phyloP scores from a whole-genome alignment of 2,113 vertebrate genomes.

The Ceuthmochares aereus region DNA sequence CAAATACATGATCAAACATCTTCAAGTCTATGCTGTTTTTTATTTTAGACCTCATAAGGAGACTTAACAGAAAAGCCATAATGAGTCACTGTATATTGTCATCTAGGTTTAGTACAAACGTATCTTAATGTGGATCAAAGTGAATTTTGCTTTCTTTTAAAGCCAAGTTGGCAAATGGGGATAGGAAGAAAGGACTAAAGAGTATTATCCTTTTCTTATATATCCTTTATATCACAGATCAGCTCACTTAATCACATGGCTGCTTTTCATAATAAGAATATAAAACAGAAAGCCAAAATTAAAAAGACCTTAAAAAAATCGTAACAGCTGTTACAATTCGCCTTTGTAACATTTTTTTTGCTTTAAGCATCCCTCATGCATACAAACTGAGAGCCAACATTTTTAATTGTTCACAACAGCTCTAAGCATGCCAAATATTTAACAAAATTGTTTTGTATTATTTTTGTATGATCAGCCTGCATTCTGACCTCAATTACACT shows the following conservation, averaged over 20 bases:
- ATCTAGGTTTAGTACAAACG: constrained; percentile 20
- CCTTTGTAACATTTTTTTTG: neutral
- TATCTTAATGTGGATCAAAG: constrained; percentile 26
- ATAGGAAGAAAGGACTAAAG: neutral
- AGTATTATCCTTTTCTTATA: neutral
- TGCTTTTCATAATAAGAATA: neutral
- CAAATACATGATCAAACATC: constrained; percentile 25
- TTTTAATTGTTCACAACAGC: neutral
- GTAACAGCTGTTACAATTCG: neutral
- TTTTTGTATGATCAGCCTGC: neutral
- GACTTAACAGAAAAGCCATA: neutral
- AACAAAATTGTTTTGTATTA: neutral
- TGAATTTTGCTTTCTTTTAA: constrained; percentile 41
- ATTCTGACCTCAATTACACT: neutral
- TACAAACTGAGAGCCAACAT: neutral
- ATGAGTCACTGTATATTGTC: neutral
- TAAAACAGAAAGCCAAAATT: neutral
- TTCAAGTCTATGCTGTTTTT: neutral
- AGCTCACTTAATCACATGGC: neutral
- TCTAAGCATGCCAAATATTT: neutral
- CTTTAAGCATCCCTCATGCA: neutral
- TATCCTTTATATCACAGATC: neutral
- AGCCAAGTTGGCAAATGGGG: constrained; percentile 27
- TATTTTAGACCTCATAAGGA: constrained; percentile 23
- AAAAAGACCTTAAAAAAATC: neutral